Base-by-base conservation (phyloP, 2,113 vertebrate species). In the Suncus etruscus region DNA sequence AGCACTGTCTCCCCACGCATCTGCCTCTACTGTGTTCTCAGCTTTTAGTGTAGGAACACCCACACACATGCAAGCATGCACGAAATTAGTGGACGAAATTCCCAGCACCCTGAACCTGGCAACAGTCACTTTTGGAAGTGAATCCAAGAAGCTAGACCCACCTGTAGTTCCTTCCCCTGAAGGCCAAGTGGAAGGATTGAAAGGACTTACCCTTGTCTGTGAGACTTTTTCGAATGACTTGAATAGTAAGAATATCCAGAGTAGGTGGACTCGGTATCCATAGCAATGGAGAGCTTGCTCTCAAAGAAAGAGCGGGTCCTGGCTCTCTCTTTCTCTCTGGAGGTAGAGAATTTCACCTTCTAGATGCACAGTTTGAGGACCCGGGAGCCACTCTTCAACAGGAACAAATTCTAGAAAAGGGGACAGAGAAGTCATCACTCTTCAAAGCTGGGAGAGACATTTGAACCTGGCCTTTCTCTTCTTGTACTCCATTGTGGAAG, bases 261-360 rank as follows among this genome's bases (percentile, higher is more conserved):
- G 95, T 99, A 99, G 0, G 98, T 99, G 3, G 99, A 99, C 97
- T 99, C 99, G 20, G 99, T 99, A 97, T 99, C 99, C 99, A 99
- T 99, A 97, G 97, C 91, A 96, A 96, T 77, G 95, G 93, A 95
- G 95, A 86, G 96, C 1, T n/a, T 90, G 93, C 91, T 94, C 89
- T 82, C 72, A 90, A 58, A 47, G 51, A 54, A 74, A 0, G 81
- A 87, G 91, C 66, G 48, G 89, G 88, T 72, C 47, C 82, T 47
- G 90, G 47, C 82, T 94, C 87, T 39, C 5, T 95, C 82, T 94
- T 85, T 39, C 5, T 95, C 77, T 24, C 95, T 32, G 47, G 76
- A 95, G 87, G 90, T 85, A 0, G 22, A 88, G 65, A 74, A 25
- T 65, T 70, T 80, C 91, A 29, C 69, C 88, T n/a, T 58, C 83